Percentiles rank a stretch among this genome's conserved stretches.
These are phyloP conservation scores for Struthidea cinerea DNA, from an alignment of 2,113 vertebrate genomes.

Conservation along the genomic window DNA sequence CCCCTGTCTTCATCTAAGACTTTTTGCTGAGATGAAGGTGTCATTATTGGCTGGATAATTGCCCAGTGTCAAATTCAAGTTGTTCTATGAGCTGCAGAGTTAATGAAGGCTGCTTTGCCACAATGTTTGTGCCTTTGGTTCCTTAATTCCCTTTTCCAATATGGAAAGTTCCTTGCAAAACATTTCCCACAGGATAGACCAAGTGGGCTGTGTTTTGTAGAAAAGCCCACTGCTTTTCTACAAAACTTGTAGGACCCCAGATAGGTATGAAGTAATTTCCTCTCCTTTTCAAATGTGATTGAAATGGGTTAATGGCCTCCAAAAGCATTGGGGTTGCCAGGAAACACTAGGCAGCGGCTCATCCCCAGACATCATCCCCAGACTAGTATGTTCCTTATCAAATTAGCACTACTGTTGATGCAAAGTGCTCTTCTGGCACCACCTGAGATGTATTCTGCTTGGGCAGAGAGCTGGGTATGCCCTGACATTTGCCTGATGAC, in stretches of 20 bases:
- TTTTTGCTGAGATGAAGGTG: neutral
- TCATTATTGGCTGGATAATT: neutral
- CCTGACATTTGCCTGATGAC: neutral
- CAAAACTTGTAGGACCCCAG: neutral
- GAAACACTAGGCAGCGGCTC: neutral
- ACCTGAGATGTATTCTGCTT: neutral
- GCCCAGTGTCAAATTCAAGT: neutral
- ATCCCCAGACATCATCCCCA: neutral
- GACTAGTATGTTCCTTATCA: fast-evolving
- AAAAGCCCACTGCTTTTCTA: neutral
- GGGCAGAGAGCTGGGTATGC: neutral
- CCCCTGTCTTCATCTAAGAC: neutral
- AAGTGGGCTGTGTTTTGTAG: neutral
- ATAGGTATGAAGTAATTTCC: neutral
- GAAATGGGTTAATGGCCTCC: neutral
- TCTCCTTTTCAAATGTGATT: neutral
- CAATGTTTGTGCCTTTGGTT: neutral
- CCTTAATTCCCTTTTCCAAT: neutral
- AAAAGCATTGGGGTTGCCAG: neutral
- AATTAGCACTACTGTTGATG: neutral
- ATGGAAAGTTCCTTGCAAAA: neutral
- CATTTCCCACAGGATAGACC: neutral
- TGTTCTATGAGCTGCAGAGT: neutral
- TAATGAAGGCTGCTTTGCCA: neutral
- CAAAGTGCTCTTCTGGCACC: neutral